These are phyloP conservation scores for Scyliorhinus canicula DNA, from an alignment of 2,797 vertebrate genomes.

Conservation along the genomic window DNA sequence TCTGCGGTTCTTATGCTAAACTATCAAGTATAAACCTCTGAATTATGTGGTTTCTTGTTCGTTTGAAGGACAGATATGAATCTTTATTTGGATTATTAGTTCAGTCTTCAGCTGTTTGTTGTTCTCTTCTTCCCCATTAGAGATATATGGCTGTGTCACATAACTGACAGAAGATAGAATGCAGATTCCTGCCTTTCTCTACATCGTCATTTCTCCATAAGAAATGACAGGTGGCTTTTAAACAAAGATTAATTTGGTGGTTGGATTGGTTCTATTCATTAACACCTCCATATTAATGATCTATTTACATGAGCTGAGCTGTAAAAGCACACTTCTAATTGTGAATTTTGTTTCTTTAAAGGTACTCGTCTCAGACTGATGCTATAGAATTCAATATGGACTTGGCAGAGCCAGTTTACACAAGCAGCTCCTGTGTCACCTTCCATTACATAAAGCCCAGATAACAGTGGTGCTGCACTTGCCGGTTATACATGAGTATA, in stretches of 20 bases:
- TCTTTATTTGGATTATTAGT: slow-evolving; percentile 40
- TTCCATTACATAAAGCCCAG: background rate
- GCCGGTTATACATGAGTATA: background rate
- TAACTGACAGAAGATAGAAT: slow-evolving; percentile 51
- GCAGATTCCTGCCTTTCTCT: slow-evolving; percentile 54
- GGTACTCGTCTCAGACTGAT: background rate
- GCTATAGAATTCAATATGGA: background rate
- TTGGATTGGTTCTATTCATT: slow-evolving; percentile 48
- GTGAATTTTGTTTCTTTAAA: background rate
- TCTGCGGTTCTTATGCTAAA: background rate
- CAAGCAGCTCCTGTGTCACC: background rate
- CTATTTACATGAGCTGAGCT: slow-evolving; percentile 62
- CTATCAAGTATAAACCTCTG: background rate
- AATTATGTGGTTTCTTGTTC: background rate
- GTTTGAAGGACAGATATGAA: slow-evolving; percentile 20
- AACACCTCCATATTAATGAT: slow-evolving; percentile 60
- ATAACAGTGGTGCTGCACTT: no score
- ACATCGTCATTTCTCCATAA: slow-evolving; percentile 53
- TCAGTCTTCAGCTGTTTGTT: slow-evolving; percentile 38
- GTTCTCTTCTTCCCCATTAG: slow-evolving; percentile 40
- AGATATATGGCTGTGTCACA: slow-evolving; percentile 45
- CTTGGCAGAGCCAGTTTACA: background rate
- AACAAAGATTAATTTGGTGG: slow-evolving; percentile 62
- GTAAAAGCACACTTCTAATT: slow-evolving; percentile 56
- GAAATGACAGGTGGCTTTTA: slow-evolving; percentile 59